These are phyloP conservation scores for Dermochelys coriacea DNA, from an alignment of 2,797 vertebrate genomes.

Conservation along the genomic window DNA sequence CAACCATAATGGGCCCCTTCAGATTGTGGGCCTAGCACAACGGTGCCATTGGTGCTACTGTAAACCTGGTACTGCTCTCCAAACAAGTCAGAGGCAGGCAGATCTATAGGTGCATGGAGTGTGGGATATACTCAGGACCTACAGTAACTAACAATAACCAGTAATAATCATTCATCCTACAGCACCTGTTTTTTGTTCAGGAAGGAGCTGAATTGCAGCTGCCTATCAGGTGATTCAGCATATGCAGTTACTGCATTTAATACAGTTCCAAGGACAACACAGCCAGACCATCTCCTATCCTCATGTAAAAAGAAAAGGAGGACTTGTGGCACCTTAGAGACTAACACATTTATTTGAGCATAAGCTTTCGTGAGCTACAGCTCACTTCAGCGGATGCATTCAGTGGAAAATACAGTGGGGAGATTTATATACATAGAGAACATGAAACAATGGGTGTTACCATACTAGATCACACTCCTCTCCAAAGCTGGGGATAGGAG, in stretches of 20 bases:
- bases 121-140: neutral
- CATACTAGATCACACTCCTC: neutral
- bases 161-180: neutral
- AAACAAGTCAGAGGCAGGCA: neutral
- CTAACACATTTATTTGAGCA: too few relatives aligned
- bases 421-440: too few relatives aligned
- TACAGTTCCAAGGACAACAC: neutral
- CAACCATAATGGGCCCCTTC: too few relatives aligned
- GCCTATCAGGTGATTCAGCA: neutral
- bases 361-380: too few relatives aligned
- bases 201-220: neutral
- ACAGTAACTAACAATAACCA: neutral
- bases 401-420: too few relatives aligned
- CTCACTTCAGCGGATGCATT: too few relatives aligned
- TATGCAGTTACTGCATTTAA: neutral
- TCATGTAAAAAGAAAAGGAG: too few relatives aligned
- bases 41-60: too few relatives aligned
- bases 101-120: neutral
- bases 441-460: too few relatives aligned
- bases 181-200: neutral
- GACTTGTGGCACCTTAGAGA: too few relatives aligned
- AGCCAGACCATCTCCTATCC: neutral
- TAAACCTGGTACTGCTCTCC: neutral
- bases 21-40: too few relatives aligned
- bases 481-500: neutral